These are phyloP conservation scores for Notarius lentiginosus DNA, from an alignment of 2,113 vertebrate genomes.

Conservation along the genomic window DNA sequence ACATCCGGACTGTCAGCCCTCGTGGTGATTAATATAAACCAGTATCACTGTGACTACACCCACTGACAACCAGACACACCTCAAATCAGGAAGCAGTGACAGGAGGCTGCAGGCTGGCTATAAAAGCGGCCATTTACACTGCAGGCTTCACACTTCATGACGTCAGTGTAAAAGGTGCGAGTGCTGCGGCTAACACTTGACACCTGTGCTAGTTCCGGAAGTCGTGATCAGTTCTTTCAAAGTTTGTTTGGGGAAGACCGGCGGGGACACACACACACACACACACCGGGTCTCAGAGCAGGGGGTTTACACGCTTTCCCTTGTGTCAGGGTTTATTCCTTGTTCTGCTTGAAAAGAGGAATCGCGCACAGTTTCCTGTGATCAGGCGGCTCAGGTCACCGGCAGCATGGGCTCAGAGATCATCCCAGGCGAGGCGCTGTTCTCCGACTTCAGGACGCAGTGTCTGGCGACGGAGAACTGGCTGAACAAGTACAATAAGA, in stretches of 20 bases:
- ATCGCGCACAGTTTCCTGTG: too few relatives aligned
- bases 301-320: background rate
- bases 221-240: conserved; percentile 41
- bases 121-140: background rate
- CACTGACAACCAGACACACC: conserved; percentile 2
- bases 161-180: too few relatives aligned
- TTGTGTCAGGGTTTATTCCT: background rate
- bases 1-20: background rate
- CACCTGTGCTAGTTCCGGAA: conserved; percentile 63
- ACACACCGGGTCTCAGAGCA: background rate
- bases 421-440: conserved; percentile 67
- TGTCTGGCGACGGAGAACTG: conserved; percentile 71
- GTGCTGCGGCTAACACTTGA: background rate
- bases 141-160: background rate
- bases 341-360: background rate
- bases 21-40: background rate
- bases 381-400: background rate
- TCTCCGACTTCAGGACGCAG: conserved; percentile 69
- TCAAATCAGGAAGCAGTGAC: background rate
- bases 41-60: conserved; percentile 24
- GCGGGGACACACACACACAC: too few relatives aligned
- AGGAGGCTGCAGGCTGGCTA: too few relatives aligned
- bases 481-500: conserved; percentile 67
- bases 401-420: conserved; percentile 40
- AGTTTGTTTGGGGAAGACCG: too few relatives aligned